These are phyloP conservation scores for Caenorhabditis panamensis DNA, from an alignment of 2,888 invertebrate genomes.

Conservation along the genomic window DNA sequence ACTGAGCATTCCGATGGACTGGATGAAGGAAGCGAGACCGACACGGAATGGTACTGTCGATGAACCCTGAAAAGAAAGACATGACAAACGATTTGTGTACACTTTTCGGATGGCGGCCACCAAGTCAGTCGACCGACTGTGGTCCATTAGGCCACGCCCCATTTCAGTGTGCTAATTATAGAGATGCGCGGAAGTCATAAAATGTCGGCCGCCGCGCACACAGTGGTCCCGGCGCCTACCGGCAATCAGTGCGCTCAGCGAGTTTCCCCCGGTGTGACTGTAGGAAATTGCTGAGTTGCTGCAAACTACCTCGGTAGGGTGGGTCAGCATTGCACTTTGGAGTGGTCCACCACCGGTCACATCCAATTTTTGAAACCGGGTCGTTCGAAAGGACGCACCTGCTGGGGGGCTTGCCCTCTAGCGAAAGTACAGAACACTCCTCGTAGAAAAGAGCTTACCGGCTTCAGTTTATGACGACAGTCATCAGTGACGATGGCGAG, in stretches of 20 bases:
- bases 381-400: constrained; percentile 13
- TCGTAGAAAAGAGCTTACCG: constrained; percentile 47
- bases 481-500: constrained; percentile 77
- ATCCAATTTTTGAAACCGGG: constrained; percentile 12
- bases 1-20: constrained; percentile 68
- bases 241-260: neutral
- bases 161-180: neutral
- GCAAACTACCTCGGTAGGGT: neutral
- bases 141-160: neutral
- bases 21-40: constrained; percentile 72
- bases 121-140: neutral
- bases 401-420: constrained; percentile 5
- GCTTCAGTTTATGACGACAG: constrained; percentile 69
- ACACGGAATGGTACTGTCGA: constrained; percentile 75
- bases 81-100: too few relatives aligned
- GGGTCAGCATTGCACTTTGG: neutral
- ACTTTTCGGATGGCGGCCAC: too few relatives aligned
- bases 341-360: neutral
- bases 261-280: neutral
- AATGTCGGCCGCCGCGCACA: neutral
- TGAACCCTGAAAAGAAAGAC: constrained; percentile 64
- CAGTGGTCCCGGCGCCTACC: neutral
- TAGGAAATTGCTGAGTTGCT: neutral
- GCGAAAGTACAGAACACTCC: neutral
- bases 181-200: neutral